Evolutionary conservation across 2,113 vertebrate species (phyloP).

Genomic region (Sturnus vulgaris): DNA sequence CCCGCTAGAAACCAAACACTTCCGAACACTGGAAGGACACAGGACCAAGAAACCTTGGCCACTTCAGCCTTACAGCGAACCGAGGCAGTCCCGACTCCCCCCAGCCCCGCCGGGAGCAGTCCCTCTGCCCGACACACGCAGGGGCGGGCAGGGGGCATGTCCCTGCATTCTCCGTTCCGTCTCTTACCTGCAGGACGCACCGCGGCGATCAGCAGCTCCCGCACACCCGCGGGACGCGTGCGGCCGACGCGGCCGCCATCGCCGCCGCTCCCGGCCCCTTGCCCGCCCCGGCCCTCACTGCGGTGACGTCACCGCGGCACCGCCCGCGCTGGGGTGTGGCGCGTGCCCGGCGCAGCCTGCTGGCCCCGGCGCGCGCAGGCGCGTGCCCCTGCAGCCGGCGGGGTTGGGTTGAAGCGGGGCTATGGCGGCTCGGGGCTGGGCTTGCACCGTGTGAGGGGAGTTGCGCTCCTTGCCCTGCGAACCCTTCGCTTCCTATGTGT

Average conservation of each 20-base stretch:
- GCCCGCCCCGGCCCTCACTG: background rate
- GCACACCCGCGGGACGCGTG: fast-evolving
- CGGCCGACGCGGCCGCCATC: fast-evolving
- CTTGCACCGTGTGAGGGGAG: fast-evolving
- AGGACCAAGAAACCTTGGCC: too few species aligned
- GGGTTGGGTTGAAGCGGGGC: fast-evolving
- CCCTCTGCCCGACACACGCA: background rate
- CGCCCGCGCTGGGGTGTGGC: background rate
- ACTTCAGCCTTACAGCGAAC: fast-evolving
- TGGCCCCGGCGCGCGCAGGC: background rate
- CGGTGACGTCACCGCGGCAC: background rate
- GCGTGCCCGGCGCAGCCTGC: background rate
- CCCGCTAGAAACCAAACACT: fast-evolving
- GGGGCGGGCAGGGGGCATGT: fast-evolving
- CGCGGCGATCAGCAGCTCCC: background rate
- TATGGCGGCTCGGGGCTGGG: background rate
- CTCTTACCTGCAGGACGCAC: background rate
- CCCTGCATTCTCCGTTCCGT: background rate
- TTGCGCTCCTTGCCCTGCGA: too few species aligned
- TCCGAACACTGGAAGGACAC: background rate
- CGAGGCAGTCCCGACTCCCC: background rate
- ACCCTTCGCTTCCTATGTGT: fast-evolving
- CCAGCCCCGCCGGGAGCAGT: background rate
- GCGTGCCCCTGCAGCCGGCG: background rate
- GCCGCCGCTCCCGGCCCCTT: background rate